Evolutionary conservation across 1,140 invertebrate species (phyloP).

Genomic region (Myzus persicae): DNA sequence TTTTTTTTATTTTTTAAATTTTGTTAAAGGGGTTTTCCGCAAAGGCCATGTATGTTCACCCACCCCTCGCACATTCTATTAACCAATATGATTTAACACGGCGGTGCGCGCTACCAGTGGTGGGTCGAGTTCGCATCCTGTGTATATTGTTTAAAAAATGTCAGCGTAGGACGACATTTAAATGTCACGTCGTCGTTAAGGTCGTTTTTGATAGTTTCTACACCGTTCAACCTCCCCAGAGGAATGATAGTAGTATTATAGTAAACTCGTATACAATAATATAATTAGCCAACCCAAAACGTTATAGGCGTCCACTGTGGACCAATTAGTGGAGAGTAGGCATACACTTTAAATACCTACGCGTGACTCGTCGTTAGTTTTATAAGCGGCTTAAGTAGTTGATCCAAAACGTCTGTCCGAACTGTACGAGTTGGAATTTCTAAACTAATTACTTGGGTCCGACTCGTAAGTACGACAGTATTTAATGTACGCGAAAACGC

Average conservation of each 20-base stretch:
- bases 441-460: slow-evolving; percentile 18
- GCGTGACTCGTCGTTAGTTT: not conserved
- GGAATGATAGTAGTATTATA: not conserved
- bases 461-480: not conserved
- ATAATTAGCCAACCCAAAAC: not conserved
- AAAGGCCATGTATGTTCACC: slow-evolving; percentile 17
- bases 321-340: not conserved
- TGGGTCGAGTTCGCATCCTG: not conserved
- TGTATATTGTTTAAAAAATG: slow-evolving; percentile 51
- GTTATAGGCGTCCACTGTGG: not conserved
- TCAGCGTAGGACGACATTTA: slow-evolving; percentile 43
- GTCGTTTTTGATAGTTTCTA: not conserved
- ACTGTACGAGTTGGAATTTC: not conserved
- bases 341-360: not conserved
- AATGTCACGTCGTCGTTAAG: slow-evolving; percentile 34
- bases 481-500: not conserved
- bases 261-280: not conserved
- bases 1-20: slow-evolving; percentile 45
- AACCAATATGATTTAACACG: not conserved
- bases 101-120: not conserved
- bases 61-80: not conserved
- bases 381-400: slow-evolving; percentile 1
- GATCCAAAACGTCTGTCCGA: not conserved
- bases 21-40: not conserved
- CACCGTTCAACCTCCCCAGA: not conserved